Evolutionary conservation across 2,888 invertebrate genomes (phyloP), one percentile per base, ranked within the genome.

Genomic region (Nemapogon koenigi): DNA sequence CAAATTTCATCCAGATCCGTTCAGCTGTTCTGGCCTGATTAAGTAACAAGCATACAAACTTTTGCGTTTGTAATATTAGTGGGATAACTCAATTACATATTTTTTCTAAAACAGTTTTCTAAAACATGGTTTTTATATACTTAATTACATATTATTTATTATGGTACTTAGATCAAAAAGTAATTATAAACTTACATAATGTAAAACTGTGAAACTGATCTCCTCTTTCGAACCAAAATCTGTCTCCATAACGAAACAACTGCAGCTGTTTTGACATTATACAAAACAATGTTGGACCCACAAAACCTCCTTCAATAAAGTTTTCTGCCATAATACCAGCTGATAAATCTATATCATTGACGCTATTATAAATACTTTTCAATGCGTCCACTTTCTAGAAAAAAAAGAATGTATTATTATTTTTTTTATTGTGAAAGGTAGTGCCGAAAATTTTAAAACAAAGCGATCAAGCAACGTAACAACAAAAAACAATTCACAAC

Each of bases 181-280:
- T 7, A 7, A 7, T 10, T 22, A 7, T 22, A 7, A 22, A 53
- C 62, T 52, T 49, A 72, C 71, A 44, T 27, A 56, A 44, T 32
- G 54, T 57, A 13, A 70, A 57, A 37, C 71, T 70, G 39, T 71
- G 70, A 10, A 57, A 46, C 42, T 72, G 68, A 37, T 69, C 62
- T 1, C 69, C 68, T 39, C 70, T 58, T 37, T 72, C 70, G 27
- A 56, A 69, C 70, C 69, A 71, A 43, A 69, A 69, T 15, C 69
- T 49, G 37, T 72, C 69, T 1, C 65, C 58, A 31, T 50, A 66
- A 31, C 59, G 51, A 39, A 63, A 60, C 14, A 63, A 39, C 17
- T 59, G 55, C 16, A 66, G 41, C 42, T 71, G 70, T 35, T 65
- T 68, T 0, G 55, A 47, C 43, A 72, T 63, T 35, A 71, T 66